phyloP scores from a whole-genome alignment of 1,140 invertebrate genomes.

The Babylonia areolata region DNA sequence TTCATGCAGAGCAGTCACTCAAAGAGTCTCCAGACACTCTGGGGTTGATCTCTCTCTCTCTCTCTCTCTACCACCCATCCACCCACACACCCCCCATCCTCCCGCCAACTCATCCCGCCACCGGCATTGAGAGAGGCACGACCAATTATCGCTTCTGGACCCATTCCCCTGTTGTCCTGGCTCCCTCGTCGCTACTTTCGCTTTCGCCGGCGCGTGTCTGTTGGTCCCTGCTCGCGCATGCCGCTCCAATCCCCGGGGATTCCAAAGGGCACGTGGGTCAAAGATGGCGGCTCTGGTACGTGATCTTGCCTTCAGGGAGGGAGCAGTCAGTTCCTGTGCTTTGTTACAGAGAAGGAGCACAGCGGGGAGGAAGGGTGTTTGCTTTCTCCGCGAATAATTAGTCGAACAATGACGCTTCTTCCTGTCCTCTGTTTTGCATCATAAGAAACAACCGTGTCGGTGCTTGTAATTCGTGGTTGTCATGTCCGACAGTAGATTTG shows the following conservation, averaged over 20 bases:
- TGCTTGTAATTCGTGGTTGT: too few species aligned
- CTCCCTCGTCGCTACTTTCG: constrained; percentile 31
- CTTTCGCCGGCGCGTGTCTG: constrained; percentile 16
- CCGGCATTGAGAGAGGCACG: constrained; percentile 21
- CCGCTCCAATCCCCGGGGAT: constrained; percentile 27
- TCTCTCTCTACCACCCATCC: too few species aligned
- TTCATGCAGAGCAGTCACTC: too few species aligned
- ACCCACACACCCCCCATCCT: too few species aligned
- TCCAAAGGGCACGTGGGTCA: constrained; percentile 3
- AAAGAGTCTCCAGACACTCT: constrained; percentile 16
- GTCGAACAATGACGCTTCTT: too few species aligned
- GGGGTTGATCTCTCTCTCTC: constrained; percentile 10
- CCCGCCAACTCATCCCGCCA: constrained; percentile 15
- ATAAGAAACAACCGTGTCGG: too few species aligned
- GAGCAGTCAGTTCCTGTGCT: too few species aligned
- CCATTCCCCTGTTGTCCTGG: constrained; percentile 4
- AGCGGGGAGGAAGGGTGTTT: too few species aligned
- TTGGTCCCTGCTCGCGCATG: constrained; percentile 4
- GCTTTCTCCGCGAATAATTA: too few species aligned
- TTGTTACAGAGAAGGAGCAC: too few species aligned
- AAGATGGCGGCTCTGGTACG: constrained; percentile 24
- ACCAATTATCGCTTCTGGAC: constrained; percentile 24
- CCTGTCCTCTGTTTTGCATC: too few species aligned
- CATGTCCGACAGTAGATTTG: too few species aligned
- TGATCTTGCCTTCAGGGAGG: constrained; percentile 1